phyloP scores from a whole-genome alignment of 2,113 vertebrate species.

The Amphiprion percula region DNA sequence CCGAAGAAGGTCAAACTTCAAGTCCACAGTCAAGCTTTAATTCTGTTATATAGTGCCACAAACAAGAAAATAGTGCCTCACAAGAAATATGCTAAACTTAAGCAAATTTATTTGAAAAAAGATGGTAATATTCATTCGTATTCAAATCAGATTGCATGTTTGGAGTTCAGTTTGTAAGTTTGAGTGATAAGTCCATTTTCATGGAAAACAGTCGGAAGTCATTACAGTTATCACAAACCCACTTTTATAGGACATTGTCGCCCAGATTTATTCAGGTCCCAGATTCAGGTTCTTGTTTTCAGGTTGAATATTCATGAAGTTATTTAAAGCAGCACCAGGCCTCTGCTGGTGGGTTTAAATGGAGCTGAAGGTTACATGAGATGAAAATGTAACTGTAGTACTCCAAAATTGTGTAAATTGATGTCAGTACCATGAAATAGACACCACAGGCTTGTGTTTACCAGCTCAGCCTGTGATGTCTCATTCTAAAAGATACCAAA shows the following conservation, averaged over 20 bases:
- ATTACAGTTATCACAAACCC: not conserved
- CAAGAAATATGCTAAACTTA: not conserved
- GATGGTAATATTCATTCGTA: not conserved
- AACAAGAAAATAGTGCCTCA: no score
- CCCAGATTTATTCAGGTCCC: constrained; percentile 10
- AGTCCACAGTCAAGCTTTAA: no score
- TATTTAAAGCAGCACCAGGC: constrained; percentile 44
- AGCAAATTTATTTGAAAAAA: not conserved
- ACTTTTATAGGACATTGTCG: constrained; percentile 8
- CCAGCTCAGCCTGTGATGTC: constrained; percentile 25
- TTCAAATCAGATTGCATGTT: not conserved
- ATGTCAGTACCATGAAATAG: constrained; percentile 10
- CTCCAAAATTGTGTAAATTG: constrained; percentile 4
- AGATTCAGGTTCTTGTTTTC: constrained; percentile 29
- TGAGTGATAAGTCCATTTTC: no score
- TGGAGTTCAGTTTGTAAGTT: no score
- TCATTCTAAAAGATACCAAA: constrained; percentile 11
- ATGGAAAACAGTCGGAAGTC: no score
- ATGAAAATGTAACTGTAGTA: constrained; percentile 7
- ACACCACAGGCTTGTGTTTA: constrained; percentile 25
- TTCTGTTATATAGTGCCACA: no score
- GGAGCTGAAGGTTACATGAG: constrained; percentile 17
- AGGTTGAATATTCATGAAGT: constrained; percentile 42
- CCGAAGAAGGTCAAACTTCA: no score
- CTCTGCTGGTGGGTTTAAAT: constrained; percentile 13